Conservation (phyloP, 2,113 vertebrate species). For the Oceanites oceanicus region DNA sequence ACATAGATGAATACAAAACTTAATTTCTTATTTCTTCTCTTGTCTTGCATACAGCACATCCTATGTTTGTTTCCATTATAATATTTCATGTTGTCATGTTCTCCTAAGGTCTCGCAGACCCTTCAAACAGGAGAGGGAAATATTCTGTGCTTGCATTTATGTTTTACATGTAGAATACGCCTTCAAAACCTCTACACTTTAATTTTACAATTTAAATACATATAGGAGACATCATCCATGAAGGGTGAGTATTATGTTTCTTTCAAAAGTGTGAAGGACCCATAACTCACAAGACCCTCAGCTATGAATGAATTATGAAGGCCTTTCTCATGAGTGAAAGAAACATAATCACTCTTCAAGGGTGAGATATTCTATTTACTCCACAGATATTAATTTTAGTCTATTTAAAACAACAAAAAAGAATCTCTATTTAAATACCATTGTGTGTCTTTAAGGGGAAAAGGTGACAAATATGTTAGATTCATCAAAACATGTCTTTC, state of each 20-base stretch:
- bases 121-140: background rate
- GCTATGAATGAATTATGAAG: slow-evolving; percentile 54
- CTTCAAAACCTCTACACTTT: background rate
- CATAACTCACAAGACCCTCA: slow-evolving; percentile 22
- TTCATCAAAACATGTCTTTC: background rate
- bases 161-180: background rate
- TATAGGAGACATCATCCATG: slow-evolving; percentile 6
- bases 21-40: background rate
- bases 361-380: slow-evolving; percentile 38
- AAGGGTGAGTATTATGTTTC: slow-evolving; percentile 13
- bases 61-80: background rate
- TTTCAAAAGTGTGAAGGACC: slow-evolving; percentile 29
- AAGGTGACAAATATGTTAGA: background rate
- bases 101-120: background rate
- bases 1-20: slow-evolving; percentile 7
- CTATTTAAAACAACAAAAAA: background rate
- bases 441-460: background rate
- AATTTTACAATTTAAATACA: slow-evolving; percentile 41
- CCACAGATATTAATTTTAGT: background rate
- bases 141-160: background rate
- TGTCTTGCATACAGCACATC: background rate
- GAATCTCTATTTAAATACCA: background rate
- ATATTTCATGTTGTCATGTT: slow-evolving; percentile 6
- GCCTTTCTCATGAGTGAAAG: slow-evolving; percentile 41
- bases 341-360: slow-evolving; percentile 45